Conservation (phyloP, 2,113 vertebrate genomes). For the Sturnira hondurensis region DNA sequence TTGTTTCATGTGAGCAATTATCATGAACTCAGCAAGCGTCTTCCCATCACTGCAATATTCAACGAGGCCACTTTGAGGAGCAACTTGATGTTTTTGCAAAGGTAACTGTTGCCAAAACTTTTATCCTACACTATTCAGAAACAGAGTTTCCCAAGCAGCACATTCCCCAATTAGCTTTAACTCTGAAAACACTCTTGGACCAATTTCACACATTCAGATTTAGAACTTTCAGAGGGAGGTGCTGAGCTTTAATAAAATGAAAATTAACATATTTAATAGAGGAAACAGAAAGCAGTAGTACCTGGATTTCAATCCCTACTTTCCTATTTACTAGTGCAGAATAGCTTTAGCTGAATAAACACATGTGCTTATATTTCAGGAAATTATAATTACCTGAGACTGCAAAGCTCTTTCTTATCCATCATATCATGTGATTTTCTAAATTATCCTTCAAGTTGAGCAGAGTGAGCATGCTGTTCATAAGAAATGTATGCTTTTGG, state of each 20-base stretch:
- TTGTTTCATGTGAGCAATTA: not conserved
- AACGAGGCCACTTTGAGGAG: not conserved
- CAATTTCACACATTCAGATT: not conserved
- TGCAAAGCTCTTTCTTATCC: not conserved
- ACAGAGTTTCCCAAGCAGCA: not conserved
- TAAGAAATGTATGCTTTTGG: not conserved
- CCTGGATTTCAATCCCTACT: not conserved
- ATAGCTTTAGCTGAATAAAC: not conserved
- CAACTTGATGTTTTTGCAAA: not conserved
- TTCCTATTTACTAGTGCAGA: not conserved
- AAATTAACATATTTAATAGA: not conserved
- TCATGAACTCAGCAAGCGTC: not conserved
- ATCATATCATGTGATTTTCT: not conserved
- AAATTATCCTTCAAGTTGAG: not conserved
- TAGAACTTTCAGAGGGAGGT: not conserved
- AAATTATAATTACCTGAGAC: not conserved
- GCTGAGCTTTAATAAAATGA: not conserved
- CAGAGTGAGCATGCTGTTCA: not conserved
- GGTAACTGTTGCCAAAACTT: not conserved
- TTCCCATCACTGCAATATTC: not conserved
- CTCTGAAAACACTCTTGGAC: not conserved
- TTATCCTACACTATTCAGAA: not conserved
- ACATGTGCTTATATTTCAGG: not conserved
- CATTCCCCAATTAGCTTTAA: not conserved
- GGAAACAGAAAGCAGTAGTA: not conserved